Conservation (phyloP, 92 coral and sea anemone genomes). For the Galaxea fascicularis region DNA sequence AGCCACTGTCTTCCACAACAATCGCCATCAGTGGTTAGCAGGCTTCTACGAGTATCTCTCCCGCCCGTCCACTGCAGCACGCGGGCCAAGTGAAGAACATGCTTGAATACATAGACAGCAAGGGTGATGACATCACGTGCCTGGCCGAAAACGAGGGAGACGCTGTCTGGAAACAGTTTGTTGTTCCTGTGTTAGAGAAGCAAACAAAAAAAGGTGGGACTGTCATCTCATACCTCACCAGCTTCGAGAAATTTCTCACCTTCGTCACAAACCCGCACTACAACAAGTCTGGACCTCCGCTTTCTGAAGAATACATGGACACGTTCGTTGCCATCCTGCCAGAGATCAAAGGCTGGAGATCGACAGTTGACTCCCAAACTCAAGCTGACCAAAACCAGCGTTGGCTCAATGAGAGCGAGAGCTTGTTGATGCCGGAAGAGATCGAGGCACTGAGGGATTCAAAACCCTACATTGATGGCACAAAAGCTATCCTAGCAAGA, state of each 20-base stretch:
- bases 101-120: background rate
- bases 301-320: background rate
- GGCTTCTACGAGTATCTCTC: background rate
- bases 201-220: conserved; percentile 4
- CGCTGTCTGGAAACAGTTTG: background rate
- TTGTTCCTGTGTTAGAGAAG: background rate
- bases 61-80: conserved; percentile 5
- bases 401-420: background rate
- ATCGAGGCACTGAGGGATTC: background rate
- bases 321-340: background rate
- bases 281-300: background rate
- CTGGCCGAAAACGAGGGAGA: background rate
- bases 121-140: conserved; percentile 10
- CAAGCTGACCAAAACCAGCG: background rate
- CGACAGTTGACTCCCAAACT: background rate
- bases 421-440: background rate
- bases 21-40: conserved; percentile 10
- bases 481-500: background rate
- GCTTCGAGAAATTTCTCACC: background rate
- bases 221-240: background rate
- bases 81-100: background rate
- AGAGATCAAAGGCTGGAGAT: conserved; percentile 20
- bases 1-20: background rate
- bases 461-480: background rate
- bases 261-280: background rate